Base-by-base conservation (phyloP, 2,797 vertebrate species). In the Hybognathus amarus region DNA sequence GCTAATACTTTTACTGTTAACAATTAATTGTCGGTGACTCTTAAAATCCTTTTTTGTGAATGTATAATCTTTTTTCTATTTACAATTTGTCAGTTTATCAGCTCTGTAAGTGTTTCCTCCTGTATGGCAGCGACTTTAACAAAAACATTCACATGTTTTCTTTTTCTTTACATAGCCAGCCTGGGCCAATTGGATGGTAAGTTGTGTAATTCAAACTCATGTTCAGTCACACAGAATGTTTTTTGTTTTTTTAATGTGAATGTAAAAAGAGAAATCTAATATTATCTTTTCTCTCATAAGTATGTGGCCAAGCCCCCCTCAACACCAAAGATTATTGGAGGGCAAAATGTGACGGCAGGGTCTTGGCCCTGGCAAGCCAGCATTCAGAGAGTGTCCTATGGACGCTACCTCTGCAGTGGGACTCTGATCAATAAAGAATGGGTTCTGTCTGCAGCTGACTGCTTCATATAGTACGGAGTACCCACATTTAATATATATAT, bases 321-420 rank as follows among this genome's bases (percentile, higher is more conserved):
- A 93, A 91, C 89, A 85, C 0, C 5, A 89, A n/a, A 45, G 83
- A 94, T 94, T 9, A 91, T 94, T 0, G 93, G 94, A 0, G 94
- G 93, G 0, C 0, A 73, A 12, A 0, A 36, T 0, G 91, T 92
- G 0, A 0, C 9, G 0, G 4, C 1, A 0, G 92, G 93, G 0
- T 6, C 87, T 0, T 94, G 94, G 93, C 93, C 93, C 4, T 94
- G 94, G 94, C 92, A 93, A 87, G 90, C 0, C 83, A 92, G 90
- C 30, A 83, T 94, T 54, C 77, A 85, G 0, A 3, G 1, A 8
- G 2, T 3, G 5, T 20, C 0, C 7, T 1, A 0, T 0, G 0
- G 0, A 0, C 0, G 0, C 0, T 89, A 88, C 9, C 79, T 90
- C 71, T 94, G 92, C 2, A 93, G 93, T 22, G 94, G 93, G 0